phyloP scores from a whole-genome alignment of 2,113 vertebrate genomes.

The Ictalurus furcatus region DNA sequence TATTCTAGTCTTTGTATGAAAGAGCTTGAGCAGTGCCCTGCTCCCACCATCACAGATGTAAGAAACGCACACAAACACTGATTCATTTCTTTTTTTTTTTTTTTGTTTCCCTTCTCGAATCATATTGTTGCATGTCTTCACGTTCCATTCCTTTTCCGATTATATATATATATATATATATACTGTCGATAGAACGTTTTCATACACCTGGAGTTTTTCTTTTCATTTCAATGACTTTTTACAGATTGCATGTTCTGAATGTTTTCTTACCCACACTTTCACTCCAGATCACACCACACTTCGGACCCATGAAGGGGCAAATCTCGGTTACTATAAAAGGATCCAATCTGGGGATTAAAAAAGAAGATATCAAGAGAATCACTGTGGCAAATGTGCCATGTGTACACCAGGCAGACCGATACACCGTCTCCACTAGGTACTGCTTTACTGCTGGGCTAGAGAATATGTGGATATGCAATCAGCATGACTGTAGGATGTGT shows the following conservation, averaged over 20 bases:
- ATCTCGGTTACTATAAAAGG: conserved; percentile 89
- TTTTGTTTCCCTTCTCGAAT: background rate
- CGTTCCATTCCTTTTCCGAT: background rate
- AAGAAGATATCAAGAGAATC: conserved; percentile 81
- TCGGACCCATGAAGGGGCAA: conserved; percentile 82
- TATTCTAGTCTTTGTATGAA: conserved; percentile 74
- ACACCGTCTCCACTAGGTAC: conserved; percentile 93
- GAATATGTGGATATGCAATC: background rate
- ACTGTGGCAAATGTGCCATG: conserved; percentile 81
- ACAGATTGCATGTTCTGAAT: background rate
- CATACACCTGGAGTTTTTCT: too few species aligned
- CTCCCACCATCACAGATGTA: conserved; percentile 83
- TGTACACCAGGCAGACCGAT: conserved; percentile 77
- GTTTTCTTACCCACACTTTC: background rate
- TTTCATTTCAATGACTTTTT: background rate
- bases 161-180: background rate
- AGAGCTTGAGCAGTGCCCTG: conserved; percentile 73
- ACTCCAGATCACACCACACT: conserved; percentile 84
- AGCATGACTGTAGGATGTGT: background rate
- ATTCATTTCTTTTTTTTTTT: background rate
- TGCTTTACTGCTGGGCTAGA: background rate
- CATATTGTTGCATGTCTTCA: background rate
- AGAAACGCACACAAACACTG: conserved; percentile 55
- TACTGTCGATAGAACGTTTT: background rate
- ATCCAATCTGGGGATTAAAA: conserved; percentile 88